Evolutionary conservation across 2,888 invertebrate genomes (phyloP).

Genomic region (Branchinecta sandiegonensis): DNA sequence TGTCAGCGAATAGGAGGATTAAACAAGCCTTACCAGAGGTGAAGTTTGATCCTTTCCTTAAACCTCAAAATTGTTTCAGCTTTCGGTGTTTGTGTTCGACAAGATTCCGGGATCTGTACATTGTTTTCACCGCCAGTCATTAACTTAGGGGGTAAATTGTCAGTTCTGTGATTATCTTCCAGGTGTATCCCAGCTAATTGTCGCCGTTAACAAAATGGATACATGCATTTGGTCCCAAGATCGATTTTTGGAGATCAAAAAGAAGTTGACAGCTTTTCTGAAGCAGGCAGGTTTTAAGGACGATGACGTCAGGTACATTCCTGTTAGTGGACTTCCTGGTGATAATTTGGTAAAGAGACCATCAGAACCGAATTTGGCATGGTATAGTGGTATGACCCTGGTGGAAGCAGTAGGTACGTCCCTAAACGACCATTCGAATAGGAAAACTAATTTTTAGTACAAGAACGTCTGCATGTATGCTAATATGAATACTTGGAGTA

Average conservation of each 20-base stretch:
- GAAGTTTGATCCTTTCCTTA: too few species aligned
- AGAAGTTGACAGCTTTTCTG: constrained; percentile 62
- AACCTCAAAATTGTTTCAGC: too few species aligned
- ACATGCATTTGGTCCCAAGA: constrained; percentile 84
- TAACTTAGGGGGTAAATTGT: too few species aligned
- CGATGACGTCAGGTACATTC: constrained; percentile 69
- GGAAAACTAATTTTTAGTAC: too few species aligned
- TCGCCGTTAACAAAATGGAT: constrained; percentile 94
- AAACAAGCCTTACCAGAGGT: too few species aligned
- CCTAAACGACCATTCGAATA: background rate
- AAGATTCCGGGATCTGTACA: too few species aligned
- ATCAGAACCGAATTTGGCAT: constrained; percentile 42
- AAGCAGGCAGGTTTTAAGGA: constrained; percentile 86
- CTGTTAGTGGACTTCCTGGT: constrained; percentile 91
- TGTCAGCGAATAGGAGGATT: too few species aligned
- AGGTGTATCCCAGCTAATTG: constrained; percentile 84
- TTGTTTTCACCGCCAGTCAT: too few species aligned
- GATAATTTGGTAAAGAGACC: constrained; percentile 67
- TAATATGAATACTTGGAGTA: background rate
- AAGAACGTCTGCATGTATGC: too few species aligned
- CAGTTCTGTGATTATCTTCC: constrained; percentile 30
- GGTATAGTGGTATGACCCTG: constrained; percentile 73
- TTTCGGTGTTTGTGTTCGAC: too few species aligned
- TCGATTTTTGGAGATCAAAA: constrained; percentile 74
- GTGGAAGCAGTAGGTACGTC: constrained; percentile 61